These are phyloP conservation scores for Choristoneura rosaceana DNA, from an alignment of 2,888 invertebrate genomes.

Conservation along the genomic window DNA sequence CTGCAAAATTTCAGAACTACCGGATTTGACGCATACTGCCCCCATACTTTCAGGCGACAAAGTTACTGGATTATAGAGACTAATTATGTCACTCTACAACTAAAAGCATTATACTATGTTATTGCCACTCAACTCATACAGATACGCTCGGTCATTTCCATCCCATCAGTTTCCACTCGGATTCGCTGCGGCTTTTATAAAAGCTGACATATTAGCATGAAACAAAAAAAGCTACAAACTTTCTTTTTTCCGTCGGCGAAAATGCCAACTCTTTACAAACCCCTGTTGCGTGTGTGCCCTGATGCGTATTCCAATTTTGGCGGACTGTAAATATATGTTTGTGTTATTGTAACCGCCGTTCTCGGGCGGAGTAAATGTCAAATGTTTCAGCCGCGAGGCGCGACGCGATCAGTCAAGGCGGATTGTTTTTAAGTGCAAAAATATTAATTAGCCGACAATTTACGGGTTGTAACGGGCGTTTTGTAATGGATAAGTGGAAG, in stretches of 20 bases:
- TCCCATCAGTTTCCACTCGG: slow-evolving; percentile 32
- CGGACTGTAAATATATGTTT: slow-evolving; percentile 19
- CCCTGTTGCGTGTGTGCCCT: not conserved
- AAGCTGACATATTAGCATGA: slow-evolving; percentile 37
- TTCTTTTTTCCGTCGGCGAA: slow-evolving; percentile 3
- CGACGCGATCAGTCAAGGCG: slow-evolving; percentile 54
- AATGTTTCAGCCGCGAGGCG: slow-evolving; percentile 39
- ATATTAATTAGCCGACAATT: slow-evolving; percentile 69
- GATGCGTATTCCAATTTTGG: slow-evolving; percentile 21
- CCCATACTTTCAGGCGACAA: too few species aligned
- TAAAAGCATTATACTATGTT: slow-evolving; percentile 32
- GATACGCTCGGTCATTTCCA: slow-evolving; percentile 16
- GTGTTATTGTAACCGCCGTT: slow-evolving; percentile 28
- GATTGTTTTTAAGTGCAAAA: slow-evolving; percentile 65
- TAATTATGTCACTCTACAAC: slow-evolving; percentile 14
- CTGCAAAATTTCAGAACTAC: too few species aligned
- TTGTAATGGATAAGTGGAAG: slow-evolving; percentile 24
- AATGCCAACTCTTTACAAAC: slow-evolving; percentile 4
- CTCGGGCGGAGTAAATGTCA: slow-evolving; percentile 46
- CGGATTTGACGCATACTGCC: too few species aligned
- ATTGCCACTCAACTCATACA: slow-evolving; percentile 24
- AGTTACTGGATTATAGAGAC: not conserved
- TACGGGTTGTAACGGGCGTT: slow-evolving; percentile 48
- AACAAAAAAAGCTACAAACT: slow-evolving; percentile 10
- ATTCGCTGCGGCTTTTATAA: slow-evolving; percentile 21